These are phyloP conservation scores for Cercocebus atys DNA, from an alignment of 2,113 vertebrate genomes.

Conservation along the genomic window DNA sequence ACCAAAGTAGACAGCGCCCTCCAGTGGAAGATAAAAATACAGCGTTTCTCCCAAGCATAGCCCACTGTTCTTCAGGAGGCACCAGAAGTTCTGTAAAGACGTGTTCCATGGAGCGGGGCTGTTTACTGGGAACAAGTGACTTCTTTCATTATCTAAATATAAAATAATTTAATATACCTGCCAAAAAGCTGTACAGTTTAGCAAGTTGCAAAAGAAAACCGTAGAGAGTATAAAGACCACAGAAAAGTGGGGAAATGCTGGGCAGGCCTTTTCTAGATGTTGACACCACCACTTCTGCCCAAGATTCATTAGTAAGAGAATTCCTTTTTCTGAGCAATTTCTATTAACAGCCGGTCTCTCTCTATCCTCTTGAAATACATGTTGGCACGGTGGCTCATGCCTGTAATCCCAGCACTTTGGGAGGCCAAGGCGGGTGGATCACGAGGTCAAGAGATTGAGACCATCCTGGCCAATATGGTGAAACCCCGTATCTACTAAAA, in stretches of 20 bases:
- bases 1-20: slow-evolving; percentile 71
- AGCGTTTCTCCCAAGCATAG: neutral
- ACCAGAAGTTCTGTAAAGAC: neutral
- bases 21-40: slow-evolving; percentile 67
- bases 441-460: no score
- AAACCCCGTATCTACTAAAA: no score
- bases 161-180: neutral
- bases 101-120: neutral
- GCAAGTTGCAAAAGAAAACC: neutral
- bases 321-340: neutral
- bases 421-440: no score
- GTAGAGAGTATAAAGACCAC: neutral
- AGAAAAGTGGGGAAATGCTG: neutral
- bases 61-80: neutral
- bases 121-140: neutral
- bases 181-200: neutral
- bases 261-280: neutral
- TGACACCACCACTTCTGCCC: neutral
- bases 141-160: neutral
- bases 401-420: no score
- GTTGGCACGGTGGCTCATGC: neutral
- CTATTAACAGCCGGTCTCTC: neutral
- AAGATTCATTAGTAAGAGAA: neutral
- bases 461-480: no score
- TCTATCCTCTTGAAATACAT: neutral